Base-by-base conservation (phyloP, 2,797 vertebrate genomes). In the Coregonus sp. region DNA sequence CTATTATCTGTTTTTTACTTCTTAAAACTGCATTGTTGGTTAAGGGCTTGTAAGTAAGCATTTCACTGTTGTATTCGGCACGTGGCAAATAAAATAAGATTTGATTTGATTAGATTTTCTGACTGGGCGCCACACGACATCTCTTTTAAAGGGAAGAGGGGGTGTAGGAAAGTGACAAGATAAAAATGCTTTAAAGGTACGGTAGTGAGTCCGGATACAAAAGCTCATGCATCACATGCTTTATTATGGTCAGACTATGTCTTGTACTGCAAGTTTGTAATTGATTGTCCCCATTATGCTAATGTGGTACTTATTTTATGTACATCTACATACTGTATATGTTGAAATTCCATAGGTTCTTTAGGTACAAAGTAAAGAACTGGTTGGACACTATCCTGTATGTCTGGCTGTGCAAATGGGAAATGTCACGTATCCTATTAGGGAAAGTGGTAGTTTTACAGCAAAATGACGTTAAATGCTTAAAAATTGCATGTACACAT, bases 131-230 rank as follows among this genome's bases (percentile, higher is more conserved):
- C 18, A 65, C 54, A 52, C 72, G 70, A 75, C 66, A 81, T 51
- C 35, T 76, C 66, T 56, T 70, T 56, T 78, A 72, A 75, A 68
- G 65, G 67, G 40, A 47, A 47, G 40, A 40, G 37, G 9, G 7
- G 40, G 40, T 47, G 9, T 47, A 71, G 66, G 72, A 85, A 86
- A 47, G 89, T 87, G 76, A 74, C 31, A 52, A 81, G 80, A 78
- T 82, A 72, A 74, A 78, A 56, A 16, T 4, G 3, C 68, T 78
- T 81, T 56, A 25, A 75, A 82, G 75, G 66, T 74, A 78, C 74
- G 72, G 77, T 40, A 84, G 76, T 71, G 51, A 54, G 66, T 84
- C 69, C 74, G 54, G 56, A 20, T 59, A 59, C n/a, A 59, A 20
- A 47, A 47, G 9, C 16, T 59, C 56, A 59, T 18, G 54, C 15